phyloP scores from a whole-genome alignment of 1,140 invertebrate species.

The Metopolophium dirhodum region DNA sequence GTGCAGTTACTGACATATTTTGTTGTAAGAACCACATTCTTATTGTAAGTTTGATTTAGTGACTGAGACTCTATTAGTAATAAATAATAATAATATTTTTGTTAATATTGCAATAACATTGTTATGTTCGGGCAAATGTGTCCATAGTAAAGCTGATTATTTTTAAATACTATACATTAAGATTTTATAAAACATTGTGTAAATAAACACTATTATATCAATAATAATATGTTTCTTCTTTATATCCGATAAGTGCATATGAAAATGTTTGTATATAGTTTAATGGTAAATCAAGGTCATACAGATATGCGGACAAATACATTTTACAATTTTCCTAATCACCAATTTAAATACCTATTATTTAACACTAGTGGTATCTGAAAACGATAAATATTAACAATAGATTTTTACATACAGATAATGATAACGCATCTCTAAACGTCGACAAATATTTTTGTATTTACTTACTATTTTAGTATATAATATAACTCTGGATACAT shows the following conservation, averaged over 20 bases:
- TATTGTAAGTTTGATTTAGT: conserved; percentile 30
- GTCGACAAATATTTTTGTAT: neutral
- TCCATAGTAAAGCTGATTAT: conserved; percentile 3
- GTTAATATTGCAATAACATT: conserved; percentile 7
- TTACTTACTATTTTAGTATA: no score
- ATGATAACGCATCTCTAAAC: neutral
- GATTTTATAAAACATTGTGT: conserved; percentile 27
- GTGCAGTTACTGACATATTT: neutral
- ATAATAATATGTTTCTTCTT: neutral
- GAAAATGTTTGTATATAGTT: neutral
- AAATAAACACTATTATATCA: conserved; percentile 18
- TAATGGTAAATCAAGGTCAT: neutral
- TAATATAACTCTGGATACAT: neutral
- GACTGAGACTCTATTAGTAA: conserved; percentile 15
- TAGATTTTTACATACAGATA: neutral
- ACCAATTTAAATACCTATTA: neutral
- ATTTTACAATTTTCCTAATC: neutral
- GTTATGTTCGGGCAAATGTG: neutral
- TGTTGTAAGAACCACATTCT: neutral
- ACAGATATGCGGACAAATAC: neutral
- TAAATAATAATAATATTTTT: conserved; percentile 21
- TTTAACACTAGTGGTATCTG: neutral
- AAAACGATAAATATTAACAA: neutral
- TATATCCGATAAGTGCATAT: neutral
- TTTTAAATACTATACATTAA: conserved; percentile 32